Percentiles rank a stretch among this genome's conserved stretches.
Conservation (phyloP, 2,888 invertebrate genomes). For the Endomychus coccineus region DNA sequence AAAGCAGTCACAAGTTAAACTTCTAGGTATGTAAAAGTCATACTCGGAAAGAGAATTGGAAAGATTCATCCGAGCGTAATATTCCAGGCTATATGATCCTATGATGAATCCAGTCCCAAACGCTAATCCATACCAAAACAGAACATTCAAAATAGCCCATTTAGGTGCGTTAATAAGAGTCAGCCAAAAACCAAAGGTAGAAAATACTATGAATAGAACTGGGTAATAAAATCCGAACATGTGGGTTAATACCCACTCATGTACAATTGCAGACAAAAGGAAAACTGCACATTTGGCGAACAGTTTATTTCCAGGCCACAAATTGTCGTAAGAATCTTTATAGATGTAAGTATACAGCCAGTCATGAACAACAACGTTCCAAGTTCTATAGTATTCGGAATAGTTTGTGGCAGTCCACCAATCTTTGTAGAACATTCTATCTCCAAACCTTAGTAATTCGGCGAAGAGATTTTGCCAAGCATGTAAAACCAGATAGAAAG, state of each 20-base stretch:
- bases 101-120: slow-evolving; percentile 70
- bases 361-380: slow-evolving; percentile 94
- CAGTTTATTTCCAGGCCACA: slow-evolving; percentile 43
- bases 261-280: slow-evolving; percentile 74
- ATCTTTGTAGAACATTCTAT: slow-evolving; percentile 81
- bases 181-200: slow-evolving; percentile 56
- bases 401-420: slow-evolving; percentile 89
- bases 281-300: slow-evolving; percentile 61
- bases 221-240: slow-evolving; percentile 84
- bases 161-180: slow-evolving; percentile 45
- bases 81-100: slow-evolving; percentile 79
- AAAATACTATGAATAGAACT: slow-evolving; percentile 71
- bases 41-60: slow-evolving; percentile 1
- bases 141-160: slow-evolving; percentile 58
- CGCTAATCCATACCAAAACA: slow-evolving; percentile 75
- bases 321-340: slow-evolving; percentile 52
- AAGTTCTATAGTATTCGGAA: slow-evolving; percentile 80
- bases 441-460: slow-evolving; percentile 79
- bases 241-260: slow-evolving; percentile 77
- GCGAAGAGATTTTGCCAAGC: slow-evolving; percentile 86
- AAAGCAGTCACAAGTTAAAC: slow-evolving; percentile 10
- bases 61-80: slow-evolving; percentile 66
- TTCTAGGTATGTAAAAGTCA: slow-evolving; percentile 12
- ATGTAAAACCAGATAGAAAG: slow-evolving; percentile 80
- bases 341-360: slow-evolving; percentile 89